Percentiles rank a stretch among this genome's conserved stretches.
Conservation (phyloP, 2,113 vertebrate species). For the rat (Rattus norvegicus) region GRCr8 NC_086021.1:139976001-139976500, state of each 20-base stretch:
- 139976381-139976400: not conserved
- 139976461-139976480: not conserved
- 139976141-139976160: too few relatives aligned
- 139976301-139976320: not conserved
- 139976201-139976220: not conserved
- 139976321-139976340: not conserved
- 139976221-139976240: not conserved
- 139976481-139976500: conserved; percentile 31
- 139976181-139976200: not conserved
- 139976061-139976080: too few relatives aligned
- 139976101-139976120: too few relatives aligned
- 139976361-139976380: not conserved
- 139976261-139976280: not conserved
- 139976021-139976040: not conserved
- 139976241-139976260: not conserved
- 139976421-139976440: not conserved
- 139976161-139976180: not conserved
- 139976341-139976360: not conserved
- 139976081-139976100: too few relatives aligned
- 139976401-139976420: not conserved
- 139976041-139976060: too few relatives aligned
- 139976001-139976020: not conserved
- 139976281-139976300: not conserved
- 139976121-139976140: too few relatives aligned
- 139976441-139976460: not conserved